Evolutionary conservation across 2,797 vertebrate genomes (phyloP), one percentile per base, ranked within the genome.

Genomic region (Gymnothorax javanicus): DNA sequence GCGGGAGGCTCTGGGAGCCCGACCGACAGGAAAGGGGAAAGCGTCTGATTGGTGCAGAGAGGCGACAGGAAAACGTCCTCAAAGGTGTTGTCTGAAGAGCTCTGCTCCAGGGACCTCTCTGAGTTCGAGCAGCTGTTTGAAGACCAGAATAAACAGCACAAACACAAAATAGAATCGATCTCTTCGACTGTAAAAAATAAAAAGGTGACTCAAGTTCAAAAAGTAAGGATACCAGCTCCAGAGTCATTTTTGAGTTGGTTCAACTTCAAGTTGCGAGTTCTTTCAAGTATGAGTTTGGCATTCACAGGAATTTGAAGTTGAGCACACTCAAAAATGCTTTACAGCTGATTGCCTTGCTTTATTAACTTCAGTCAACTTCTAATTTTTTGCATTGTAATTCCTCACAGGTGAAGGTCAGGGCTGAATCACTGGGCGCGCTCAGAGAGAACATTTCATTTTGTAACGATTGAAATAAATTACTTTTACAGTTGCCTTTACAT

Each of bases 121-220:
- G 98, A 99, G 92, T 97, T 98, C 0, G 98, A 98, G 94, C 97
- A 97, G 94, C 97, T 98, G 91, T 97, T 95, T 87, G 95, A 96
- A 93, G 98, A 98, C 91, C 79, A 94, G 83, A 85, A 1, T 60
- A 81, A 9, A 89, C 79, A 86, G 2, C 85, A 50, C 85, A 56
- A 77, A n/a, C 67, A 33, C 2, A 23, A 17, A n/a, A 86, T 56
- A 43, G 50, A n/a, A 33, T 69, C 25, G 8, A 11, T 69, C 5
- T 69, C n/a, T 69, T 69, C 9, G 9, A n/a, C 7, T 15, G 43
- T 75, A 33, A 75, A 4, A 43, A 43, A 43, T 43, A 43, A 43
- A 2, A 43, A 43, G 33, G 33, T 43, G 33, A 43, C 33, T 43
- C 33, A 43, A 43, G 33, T 43, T 43, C 33, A 43, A 43, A 43